These are phyloP conservation scores for Salminus brasiliensis DNA, from an alignment of 2,113 vertebrate species.

Conservation along the genomic window DNA sequence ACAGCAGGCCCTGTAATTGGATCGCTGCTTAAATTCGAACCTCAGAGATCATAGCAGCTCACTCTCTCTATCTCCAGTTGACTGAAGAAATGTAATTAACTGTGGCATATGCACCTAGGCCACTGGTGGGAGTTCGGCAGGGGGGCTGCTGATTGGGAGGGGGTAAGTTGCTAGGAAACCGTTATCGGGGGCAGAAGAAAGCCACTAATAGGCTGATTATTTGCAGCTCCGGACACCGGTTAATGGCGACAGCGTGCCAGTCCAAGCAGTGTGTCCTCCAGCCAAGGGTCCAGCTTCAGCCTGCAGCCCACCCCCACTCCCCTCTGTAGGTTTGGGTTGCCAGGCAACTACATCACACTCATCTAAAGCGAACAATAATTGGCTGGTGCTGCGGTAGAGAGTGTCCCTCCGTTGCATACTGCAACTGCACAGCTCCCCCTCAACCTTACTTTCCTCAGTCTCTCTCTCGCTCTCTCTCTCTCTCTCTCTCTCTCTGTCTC, in stretches of 20 bases:
- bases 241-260: constrained; percentile 23
- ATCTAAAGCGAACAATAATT: constrained; percentile 84
- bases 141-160: constrained; percentile 44
- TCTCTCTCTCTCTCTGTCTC: constrained; percentile 34
- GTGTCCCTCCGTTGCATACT: constrained; percentile 67
- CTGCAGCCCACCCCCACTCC: constrained; percentile 12
- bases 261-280: constrained; percentile 13
- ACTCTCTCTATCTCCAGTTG: constrained; percentile 59
- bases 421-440: constrained; percentile 46
- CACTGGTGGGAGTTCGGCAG: constrained; percentile 51
- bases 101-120: constrained; percentile 71
- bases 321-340: constrained; percentile 74
- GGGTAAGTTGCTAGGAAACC: constrained; percentile 70
- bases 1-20: constrained; percentile 45
- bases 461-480: constrained; percentile 45
- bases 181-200: constrained; percentile 60
- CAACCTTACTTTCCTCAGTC: constrained; percentile 32
- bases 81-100: constrained; percentile 79
- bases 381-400: constrained; percentile 83
- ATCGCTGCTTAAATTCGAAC: constrained; percentile 45
- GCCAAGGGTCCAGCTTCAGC: constrained; percentile 27
- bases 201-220: constrained; percentile 70
- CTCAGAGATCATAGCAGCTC: constrained; percentile 67
- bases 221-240: constrained; percentile 52
- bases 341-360: constrained; percentile 92